A percentile compares a stretch with the other conserved stretches of the same genome.
Evolutionary conservation across 2,888 invertebrate genomes (phyloP).

Genomic region (Sepiola atlantica): DNA sequence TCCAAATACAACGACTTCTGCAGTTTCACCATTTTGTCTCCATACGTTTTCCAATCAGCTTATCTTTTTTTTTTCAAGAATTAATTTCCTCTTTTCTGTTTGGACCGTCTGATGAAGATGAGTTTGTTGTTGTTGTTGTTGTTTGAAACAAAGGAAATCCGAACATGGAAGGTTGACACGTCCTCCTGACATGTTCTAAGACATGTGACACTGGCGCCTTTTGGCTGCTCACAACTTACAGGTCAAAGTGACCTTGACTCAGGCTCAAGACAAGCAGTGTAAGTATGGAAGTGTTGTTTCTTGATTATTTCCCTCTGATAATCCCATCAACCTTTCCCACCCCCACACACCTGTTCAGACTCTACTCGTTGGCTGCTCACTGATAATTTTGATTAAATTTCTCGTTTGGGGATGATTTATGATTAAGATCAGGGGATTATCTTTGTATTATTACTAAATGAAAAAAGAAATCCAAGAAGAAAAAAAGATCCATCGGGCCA

Average conservation of each 20-base stretch:
- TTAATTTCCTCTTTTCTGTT: neutral
- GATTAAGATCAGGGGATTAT: neutral
- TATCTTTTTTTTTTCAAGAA: neutral
- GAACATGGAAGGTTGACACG: neutral
- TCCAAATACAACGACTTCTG: too few species aligned
- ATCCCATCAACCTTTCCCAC: neutral
- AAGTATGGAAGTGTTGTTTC: neutral
- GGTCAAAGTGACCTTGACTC: neutral
- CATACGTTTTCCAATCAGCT: neutral
- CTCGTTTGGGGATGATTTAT: neutral
- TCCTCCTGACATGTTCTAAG: neutral
- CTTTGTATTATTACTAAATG: neutral
- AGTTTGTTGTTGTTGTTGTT: neutral
- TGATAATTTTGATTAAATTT: neutral
- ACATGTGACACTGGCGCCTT: neutral
- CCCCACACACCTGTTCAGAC: neutral
- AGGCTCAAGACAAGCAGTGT: neutral
- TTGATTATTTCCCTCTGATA: neutral
- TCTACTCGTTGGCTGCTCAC: neutral
- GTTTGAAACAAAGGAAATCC: neutral
- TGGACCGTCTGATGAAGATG: neutral
- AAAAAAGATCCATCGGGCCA: neutral
- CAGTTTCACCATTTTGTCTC: too few species aligned
- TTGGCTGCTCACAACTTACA: neutral
- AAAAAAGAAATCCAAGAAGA: too few species aligned